Conservation (phyloP, 2,888 invertebrate genomes). For the Drosophila parthenogenetica region DNA sequence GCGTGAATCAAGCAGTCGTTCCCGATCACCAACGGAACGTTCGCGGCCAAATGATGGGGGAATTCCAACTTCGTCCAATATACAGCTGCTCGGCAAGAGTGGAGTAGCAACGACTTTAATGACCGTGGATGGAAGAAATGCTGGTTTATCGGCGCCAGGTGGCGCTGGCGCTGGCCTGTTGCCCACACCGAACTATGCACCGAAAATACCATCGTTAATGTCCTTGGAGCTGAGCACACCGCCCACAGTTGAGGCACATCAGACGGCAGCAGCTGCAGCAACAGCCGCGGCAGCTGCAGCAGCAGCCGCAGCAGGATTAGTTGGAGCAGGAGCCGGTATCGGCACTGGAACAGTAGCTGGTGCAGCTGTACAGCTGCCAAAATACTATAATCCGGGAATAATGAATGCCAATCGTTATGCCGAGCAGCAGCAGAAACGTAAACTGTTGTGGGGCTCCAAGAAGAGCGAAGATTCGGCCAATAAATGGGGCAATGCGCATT, state of each 20-base stretch:
- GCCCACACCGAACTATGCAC: slow-evolving; percentile 66
- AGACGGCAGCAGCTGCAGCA: slow-evolving; percentile 25
- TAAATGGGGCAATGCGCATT: slow-evolving; percentile 93
- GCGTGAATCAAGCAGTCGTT: slow-evolving; percentile 66
- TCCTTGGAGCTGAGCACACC: slow-evolving; percentile 69
- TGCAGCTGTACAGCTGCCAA: slow-evolving; percentile 86
- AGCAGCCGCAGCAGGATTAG: background rate
- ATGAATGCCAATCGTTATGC: slow-evolving; percentile 92
- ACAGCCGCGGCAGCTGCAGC: background rate
- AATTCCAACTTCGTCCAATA: slow-evolving; percentile 4
- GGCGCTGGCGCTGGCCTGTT: slow-evolving; percentile 54
- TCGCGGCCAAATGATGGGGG: slow-evolving; percentile 11
- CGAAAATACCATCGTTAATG: slow-evolving; percentile 74
- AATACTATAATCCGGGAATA: slow-evolving; percentile 91
- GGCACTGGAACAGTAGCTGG: too few species aligned
- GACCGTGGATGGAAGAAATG: too few species aligned
- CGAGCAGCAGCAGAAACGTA: slow-evolving; percentile 95
- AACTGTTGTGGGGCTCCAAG: slow-evolving; percentile 95
- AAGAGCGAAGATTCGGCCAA: slow-evolving; percentile 85
- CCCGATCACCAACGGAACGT: slow-evolving; percentile 51
- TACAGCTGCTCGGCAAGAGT: slow-evolving; percentile 20
- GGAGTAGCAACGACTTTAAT: slow-evolving; percentile 1
- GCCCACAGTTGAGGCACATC: slow-evolving; percentile 23
- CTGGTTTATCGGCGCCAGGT: slow-evolving; percentile 6
- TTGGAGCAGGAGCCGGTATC: slow-evolving; percentile 15